phyloP scores from a whole-genome alignment of 2,888 invertebrate genomes.

The Melieria crassipennis region DNA sequence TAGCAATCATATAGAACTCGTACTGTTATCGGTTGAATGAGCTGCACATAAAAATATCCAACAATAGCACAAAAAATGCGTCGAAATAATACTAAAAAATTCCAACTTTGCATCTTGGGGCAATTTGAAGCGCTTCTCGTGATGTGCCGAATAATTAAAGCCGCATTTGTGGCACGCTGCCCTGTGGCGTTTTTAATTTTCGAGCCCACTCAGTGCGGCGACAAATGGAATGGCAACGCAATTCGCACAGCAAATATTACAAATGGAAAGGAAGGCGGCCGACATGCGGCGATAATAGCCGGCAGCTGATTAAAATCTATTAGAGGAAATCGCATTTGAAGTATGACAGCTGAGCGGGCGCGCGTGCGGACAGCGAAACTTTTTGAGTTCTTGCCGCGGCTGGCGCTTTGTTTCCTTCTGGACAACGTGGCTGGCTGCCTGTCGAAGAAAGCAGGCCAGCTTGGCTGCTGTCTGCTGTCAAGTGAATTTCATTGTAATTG shows the following conservation, averaged over 20 bases:
- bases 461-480: too few species aligned
- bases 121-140: not conserved
- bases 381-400: too few species aligned
- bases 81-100: not conserved
- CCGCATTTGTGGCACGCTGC: conserved; percentile 43
- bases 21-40: too few species aligned
- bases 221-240: conserved; percentile 1
- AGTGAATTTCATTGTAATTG: too few species aligned
- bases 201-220: not conserved
- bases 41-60: too few species aligned
- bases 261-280: too few species aligned
- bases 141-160: conserved; percentile 54
- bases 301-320: conserved; percentile 61
- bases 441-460: too few species aligned
- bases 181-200: conserved; percentile 30
- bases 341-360: not conserved
- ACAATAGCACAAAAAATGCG: not conserved
- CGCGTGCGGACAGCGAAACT: not conserved
- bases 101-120: too few species aligned
- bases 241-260: too few species aligned
- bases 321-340: conserved; percentile 32
- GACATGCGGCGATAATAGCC: conserved; percentile 46
- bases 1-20: too few species aligned
- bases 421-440: too few species aligned
- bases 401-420: too few species aligned